These are phyloP conservation scores for Pyrocephalus nanus DNA, from an alignment of 2,797 vertebrate genomes.

Conservation along the genomic window DNA sequence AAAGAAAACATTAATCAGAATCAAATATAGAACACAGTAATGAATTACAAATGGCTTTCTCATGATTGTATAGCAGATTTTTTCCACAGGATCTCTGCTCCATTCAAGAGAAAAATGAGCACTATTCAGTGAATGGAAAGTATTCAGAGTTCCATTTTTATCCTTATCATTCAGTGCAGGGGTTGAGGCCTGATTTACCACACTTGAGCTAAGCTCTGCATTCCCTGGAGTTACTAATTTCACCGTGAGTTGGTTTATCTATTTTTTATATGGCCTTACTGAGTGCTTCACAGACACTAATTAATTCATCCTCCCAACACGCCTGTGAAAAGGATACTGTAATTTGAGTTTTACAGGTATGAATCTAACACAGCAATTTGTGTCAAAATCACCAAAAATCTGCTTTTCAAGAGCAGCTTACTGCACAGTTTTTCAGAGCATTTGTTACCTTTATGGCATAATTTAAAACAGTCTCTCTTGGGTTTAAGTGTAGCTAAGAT, in stretches of 20 bases:
- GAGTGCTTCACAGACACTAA: neutral
- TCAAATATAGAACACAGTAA: slow-evolving; percentile 65
- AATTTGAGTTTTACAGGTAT: neutral
- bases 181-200: slow-evolving; percentile 53
- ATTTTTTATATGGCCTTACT: neutral
- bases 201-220: neutral
- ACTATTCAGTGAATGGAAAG: slow-evolving; percentile 57
- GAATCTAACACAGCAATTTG: neutral
- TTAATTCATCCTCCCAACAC: slow-evolving; percentile 14
- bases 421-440: neutral
- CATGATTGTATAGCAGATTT: slow-evolving; percentile 56
- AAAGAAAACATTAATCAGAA: slow-evolving; percentile 66
- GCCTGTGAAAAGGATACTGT: neutral
- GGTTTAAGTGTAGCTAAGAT: neutral
- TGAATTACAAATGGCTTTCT: slow-evolving; percentile 67
- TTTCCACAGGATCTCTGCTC: slow-evolving; percentile 63
- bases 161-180: slow-evolving; percentile 41
- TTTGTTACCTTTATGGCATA: neutral
- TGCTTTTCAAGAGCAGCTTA: neutral
- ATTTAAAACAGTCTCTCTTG: neutral
- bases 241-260: neutral
- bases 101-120: slow-evolving; percentile 66
- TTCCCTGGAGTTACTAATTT: slow-evolving; percentile 33
- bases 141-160: slow-evolving; percentile 66
- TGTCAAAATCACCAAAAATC: neutral